A percentile compares a stretch with the other conserved stretches of the same genome.
These are phyloP conservation scores for Drosophila mimetica DNA, from an alignment of 2,888 invertebrate genomes.

Conservation along the genomic window DNA sequence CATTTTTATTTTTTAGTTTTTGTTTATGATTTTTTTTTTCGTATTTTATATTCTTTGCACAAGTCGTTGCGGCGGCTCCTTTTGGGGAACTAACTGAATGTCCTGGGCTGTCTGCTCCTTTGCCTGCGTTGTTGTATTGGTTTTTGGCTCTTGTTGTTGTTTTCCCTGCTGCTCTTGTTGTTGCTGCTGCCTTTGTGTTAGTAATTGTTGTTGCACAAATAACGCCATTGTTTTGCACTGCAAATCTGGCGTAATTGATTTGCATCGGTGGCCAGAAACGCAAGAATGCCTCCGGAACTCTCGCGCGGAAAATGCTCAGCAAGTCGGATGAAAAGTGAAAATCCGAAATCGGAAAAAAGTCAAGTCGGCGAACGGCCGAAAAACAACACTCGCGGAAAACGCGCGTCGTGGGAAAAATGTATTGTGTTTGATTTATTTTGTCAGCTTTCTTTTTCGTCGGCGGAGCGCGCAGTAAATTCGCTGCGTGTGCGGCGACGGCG, in stretches of 20 bases:
- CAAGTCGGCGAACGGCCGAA: slow-evolving; percentile 1
- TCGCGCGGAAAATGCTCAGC: neutral
- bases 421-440: slow-evolving; percentile 15
- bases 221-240: slow-evolving; percentile 53
- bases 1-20: neutral
- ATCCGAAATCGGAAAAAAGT: slow-evolving; percentile 10
- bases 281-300: slow-evolving; percentile 14
- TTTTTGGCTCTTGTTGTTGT: slow-evolving; percentile 17
- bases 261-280: slow-evolving; percentile 43
- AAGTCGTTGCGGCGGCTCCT: slow-evolving; percentile 14
- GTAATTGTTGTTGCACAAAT: slow-evolving; percentile 42
- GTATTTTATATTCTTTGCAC: neutral
- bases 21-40: slow-evolving; percentile 9
- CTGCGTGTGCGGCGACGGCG: slow-evolving; percentile 29
- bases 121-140: slow-evolving; percentile 5
- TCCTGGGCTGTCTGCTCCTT: slow-evolving; percentile 21
- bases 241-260: slow-evolving; percentile 50
- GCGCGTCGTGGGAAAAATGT: slow-evolving; percentile 24
- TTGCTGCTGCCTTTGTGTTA: slow-evolving; percentile 32
- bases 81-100: slow-evolving; percentile 19
- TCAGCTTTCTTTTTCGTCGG: slow-evolving; percentile 6
- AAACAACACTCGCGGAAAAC: slow-evolving; percentile 21
- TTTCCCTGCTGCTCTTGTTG: slow-evolving; percentile 15
- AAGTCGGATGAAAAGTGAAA: slow-evolving; percentile 1
- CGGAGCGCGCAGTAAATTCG: slow-evolving; percentile 23